Conservation (phyloP, 2,797 vertebrate species). For the Denticeps clupeoides region DNA sequence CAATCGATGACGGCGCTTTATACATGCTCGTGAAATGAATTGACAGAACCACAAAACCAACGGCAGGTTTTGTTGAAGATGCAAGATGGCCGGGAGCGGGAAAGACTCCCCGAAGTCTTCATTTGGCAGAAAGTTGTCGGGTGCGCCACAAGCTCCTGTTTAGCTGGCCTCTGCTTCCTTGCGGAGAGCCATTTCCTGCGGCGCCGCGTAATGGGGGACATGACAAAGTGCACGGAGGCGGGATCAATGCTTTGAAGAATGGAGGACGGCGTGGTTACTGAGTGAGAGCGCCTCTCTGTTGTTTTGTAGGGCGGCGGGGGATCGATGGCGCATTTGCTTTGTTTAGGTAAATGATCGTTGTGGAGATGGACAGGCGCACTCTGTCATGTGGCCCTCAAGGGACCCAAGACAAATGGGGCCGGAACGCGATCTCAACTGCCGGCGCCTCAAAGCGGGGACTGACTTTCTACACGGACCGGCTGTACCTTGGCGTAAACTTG, state of each 20-base stretch:
- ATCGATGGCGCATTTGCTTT: constrained; percentile 52
- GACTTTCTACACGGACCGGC: constrained; percentile 13
- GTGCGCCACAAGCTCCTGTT: no score
- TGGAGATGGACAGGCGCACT: constrained; percentile 44
- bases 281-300: constrained; percentile 17
- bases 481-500: no score
- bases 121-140: no score
- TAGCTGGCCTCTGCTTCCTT: no score
- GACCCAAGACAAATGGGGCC: constrained; percentile 49
- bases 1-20: no score
- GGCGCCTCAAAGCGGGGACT: constrained; percentile 24
- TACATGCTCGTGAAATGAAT: no score
- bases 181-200: no score
- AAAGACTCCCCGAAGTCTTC: no score
- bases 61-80: no score
- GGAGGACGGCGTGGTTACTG: constrained; percentile 27
- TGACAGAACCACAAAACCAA: no score
- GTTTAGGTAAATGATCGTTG: constrained; percentile 56
- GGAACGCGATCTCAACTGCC: constrained; percentile 32
- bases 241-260: constrained; percentile 39
- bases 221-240: constrained; percentile 43
- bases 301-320: constrained; percentile 28
- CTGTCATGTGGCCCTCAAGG: constrained; percentile 46
- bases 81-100: no score
- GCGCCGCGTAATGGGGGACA: no score